Evolutionary conservation across 2,888 invertebrate species (phyloP), one percentile per base, ranked within the genome.

Genomic region (Cordylochernes scorpioides): DNA sequence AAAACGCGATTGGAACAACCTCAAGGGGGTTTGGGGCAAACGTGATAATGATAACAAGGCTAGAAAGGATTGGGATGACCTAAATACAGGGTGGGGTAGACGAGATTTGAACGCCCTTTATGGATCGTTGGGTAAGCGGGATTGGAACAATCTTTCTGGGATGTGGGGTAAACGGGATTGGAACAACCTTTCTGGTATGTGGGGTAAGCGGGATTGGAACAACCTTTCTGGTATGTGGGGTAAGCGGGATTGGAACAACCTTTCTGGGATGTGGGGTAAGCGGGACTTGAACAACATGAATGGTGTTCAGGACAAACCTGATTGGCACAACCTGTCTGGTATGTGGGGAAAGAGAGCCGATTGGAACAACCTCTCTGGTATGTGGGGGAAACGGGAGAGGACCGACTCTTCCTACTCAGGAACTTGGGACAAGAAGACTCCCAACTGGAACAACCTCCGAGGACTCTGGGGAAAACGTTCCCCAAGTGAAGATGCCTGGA

Each of bases 201-300:
- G 71, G 71, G 71, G 70, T 44, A 71, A 71, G 54, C 16, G 27
- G 15, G 16, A 16, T 27, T 15, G 24, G 22, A 28, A 33, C 17
- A 9, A 26, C 24, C n/a, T 14, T 17, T 10, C 24, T 29, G 30
- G 31, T 4, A 33, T 25, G 27, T 50, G 52, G 35, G 58, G 65
- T 42, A 69, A 69, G 51, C 59, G 66, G 33, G 64, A 63, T 27
- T 71, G 71, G 71, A 64, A 62, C 29, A 61, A 64, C 25, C 60
- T 70, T 48, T 65, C 65, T 47, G 67, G 63, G n/a, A 65, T 67
- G 12, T 71, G 71, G 71, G 71, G 71, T 44, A 71, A 71, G 53
- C 58, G 70, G n/a, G n/a, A n/a, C n/a, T n/a, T n/a, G n/a, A n/a
- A n/a, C n/a, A n/a, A n/a, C n/a, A n/a, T n/a, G n/a, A n/a, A n/a